Evolutionary conservation across 2,888 invertebrate species (phyloP), one percentile per base, ranked within the genome.

Genomic region (Keiferia lycopersicella): DNA sequence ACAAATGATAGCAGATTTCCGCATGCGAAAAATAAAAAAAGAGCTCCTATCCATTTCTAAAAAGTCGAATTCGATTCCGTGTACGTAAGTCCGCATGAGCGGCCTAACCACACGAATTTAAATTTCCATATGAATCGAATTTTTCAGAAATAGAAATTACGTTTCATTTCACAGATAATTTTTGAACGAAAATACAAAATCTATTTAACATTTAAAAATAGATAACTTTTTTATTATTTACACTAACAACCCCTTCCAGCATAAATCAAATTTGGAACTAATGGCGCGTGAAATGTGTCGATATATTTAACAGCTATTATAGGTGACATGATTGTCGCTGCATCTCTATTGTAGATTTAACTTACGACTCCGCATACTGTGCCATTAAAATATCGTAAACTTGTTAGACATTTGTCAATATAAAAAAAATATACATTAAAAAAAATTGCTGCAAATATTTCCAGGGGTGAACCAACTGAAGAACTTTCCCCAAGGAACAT

Each of bases 221-320:
- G 14, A 14, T 41, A 14, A 14, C 1, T 45, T 45, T 3, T n/a
- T 45, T 45, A 16, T 45, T 45, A 16, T 45, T 16, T 45, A 45
- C 45, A n/a, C 16, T 50, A n/a, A 8, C 26, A 53, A 53, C 51
- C 51, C 51, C 14, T 26, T 22, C 12, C 4, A 12, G 14, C 11
- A 53, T 53, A 22, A 53, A 53, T 53, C 22, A 53, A 53, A 14
- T 22, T 51, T 2, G 11, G n/a, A 22, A 12, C 12, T 53, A 53
- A 53, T 53, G 51, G 11, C 14, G 12, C 51, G 51, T 53, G 51
- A 53, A 26, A 53, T 53, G 1, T 26, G 51, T 22, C 51, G 51
- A 53, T 53, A 22, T 53, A 53, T 53, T 53, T 53, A 53, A 53
- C 12, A 53, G 26, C 26, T 14, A 26, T 22, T 53, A 22, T 53